phyloP scores from a whole-genome alignment of 2,113 vertebrate species.

The human (Homo sapiens) region GRCh38 chr2:80014001-80014500 shows the following conservation, averaged over 20 bases:
- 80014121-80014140: background rate
- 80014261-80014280: background rate
- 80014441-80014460: constrained; percentile 14
- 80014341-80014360: background rate
- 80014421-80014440: background rate
- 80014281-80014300: background rate
- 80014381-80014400: background rate
- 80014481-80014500: constrained; percentile 6
- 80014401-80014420: background rate
- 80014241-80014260: background rate
- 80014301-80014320: background rate
- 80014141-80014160: background rate
- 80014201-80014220: background rate
- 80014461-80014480: constrained; percentile 36
- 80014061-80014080: background rate
- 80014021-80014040: background rate
- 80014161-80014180: background rate
- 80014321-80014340: fast-evolving
- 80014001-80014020: background rate
- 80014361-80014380: background rate
- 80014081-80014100: background rate
- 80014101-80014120: background rate
- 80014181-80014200: background rate
- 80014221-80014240: background rate
- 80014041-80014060: background rate